A percentile compares a stretch with the other conserved stretches of the same genome.
Conservation (phyloP, 2,888 invertebrate species). For the Gisinianus flammeolus region DNA sequence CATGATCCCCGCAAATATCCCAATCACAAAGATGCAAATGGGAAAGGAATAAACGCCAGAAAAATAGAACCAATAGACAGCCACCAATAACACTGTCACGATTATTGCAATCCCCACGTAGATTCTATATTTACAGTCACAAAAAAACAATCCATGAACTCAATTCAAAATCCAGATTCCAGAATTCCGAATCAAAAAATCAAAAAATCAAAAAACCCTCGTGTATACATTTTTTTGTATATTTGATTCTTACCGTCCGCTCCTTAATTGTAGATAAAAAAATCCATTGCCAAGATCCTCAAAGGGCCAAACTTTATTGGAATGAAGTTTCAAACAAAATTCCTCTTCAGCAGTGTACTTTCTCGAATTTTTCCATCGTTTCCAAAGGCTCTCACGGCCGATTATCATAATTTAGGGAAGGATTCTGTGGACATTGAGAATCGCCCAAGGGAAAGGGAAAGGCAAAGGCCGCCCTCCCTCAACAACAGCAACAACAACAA, state of each 20-base stretch:
- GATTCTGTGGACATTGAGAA: no score
- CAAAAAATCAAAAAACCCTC: background rate
- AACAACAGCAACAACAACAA: no score
- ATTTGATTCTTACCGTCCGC: constrained; percentile 18
- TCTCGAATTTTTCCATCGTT: constrained; percentile 1
- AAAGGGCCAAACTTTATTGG: constrained; percentile 36
- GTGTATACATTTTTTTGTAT: no score
- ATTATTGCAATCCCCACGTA: constrained; percentile 3
- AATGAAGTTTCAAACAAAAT: constrained; percentile 32
- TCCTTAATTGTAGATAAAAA: constrained; percentile 31
- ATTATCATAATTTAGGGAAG: background rate
- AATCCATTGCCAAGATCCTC: constrained; percentile 33
- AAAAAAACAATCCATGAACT: background rate
- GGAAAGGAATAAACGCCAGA: constrained; percentile 32
- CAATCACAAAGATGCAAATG: background rate
- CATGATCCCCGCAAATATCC: background rate
- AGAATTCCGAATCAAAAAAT: background rate
- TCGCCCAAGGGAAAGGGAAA: no score
- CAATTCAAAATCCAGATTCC: background rate
- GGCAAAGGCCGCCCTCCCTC: no score
- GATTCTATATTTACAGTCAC: background rate
- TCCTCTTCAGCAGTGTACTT: constrained; percentile 39
- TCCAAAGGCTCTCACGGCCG: background rate
- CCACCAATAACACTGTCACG: background rate
- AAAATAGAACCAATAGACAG: constrained; percentile 6